Evolutionary conservation across 2,888 invertebrate species (phyloP), one percentile per base, ranked within the genome.

Genomic region (Scaptomyza polygonia): DNA sequence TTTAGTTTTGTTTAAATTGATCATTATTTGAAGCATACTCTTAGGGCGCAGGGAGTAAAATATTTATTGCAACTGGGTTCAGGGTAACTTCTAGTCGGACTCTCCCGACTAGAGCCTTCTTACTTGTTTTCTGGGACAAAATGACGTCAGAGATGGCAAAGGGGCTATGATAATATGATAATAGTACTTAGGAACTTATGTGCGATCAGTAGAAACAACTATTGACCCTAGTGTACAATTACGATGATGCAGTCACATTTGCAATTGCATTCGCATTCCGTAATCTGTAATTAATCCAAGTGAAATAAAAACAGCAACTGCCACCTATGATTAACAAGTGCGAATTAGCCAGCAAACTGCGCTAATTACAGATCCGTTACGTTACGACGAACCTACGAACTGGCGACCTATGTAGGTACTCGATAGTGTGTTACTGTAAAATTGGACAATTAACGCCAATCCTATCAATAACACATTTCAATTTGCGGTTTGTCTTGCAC

Each of bases 381-480:
- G 47, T 42, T 51, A 29, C 16, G 3, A 36, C 21, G 12, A 29
- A 48, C 27, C 48, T 14, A 16, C 14, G 18, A 29, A 9, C 48
- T 30, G 14, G 16, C 8, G 30, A 30, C 9, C 30, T 18, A 5
- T n/a, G 1, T 43, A 5, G 16, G 1, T 43, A 58, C 40, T 11
- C 36, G 36, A 36, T n/a, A 39, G 45, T 51, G 30, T 44, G 44
- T 29, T 25, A 30, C 57, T 43, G 14, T 6, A 18, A 40, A 32
- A 52, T 36, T 32, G 45, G 45, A 39, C 69, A 80, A 77, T 80
- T 80, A 80, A 52, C 30, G 67, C 54, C 73, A 72, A 40, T 58
- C 58, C 42, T 67, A 77, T 77, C 77, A 77, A 72, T 77, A 69
- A 34, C 69, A 69, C 30, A 77, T 57, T 65, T 56, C 34, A 53